phyloP scores from a whole-genome alignment of 2,797 vertebrate genomes.

The Pseudocheirus occidentalis region DNA sequence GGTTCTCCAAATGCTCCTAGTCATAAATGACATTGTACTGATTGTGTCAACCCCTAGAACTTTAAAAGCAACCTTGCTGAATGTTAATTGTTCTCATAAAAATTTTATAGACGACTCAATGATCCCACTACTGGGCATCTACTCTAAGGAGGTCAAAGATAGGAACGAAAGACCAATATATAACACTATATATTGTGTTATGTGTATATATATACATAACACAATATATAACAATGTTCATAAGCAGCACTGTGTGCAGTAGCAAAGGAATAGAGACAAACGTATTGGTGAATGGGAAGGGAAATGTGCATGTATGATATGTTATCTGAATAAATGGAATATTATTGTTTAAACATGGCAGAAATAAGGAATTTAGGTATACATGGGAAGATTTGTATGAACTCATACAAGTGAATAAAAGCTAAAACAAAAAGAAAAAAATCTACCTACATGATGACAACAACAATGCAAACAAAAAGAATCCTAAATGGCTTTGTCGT shows the following conservation, averaged over 20 bases:
- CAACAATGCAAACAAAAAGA: not conserved
- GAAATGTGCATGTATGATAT: not conserved
- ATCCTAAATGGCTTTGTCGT: not conserved
- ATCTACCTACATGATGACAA: not conserved
- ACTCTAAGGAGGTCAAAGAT: not conserved
- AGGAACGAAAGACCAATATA: not conserved
- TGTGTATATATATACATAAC: too few species aligned
- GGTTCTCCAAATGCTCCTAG: not conserved
- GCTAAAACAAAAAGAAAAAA: not conserved
- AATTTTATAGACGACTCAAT: not conserved
- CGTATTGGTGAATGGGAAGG: not conserved
- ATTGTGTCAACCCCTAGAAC: not conserved
- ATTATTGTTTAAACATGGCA: not conserved
- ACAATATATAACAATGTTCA: too few species aligned
- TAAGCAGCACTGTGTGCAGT: not conserved
- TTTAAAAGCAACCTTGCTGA: not conserved
- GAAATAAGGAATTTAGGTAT: not conserved
- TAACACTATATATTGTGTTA: too few species aligned
- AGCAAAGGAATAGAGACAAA: not conserved
- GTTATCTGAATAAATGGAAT: not conserved
- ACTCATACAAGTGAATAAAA: not conserved
- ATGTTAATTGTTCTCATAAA: not conserved
- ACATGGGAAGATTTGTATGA: not conserved
- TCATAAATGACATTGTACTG: not conserved
- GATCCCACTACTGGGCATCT: not conserved